Evolutionary conservation across 2,888 invertebrate genomes (phyloP).

Genomic region (Agrochola lychnidis): DNA sequence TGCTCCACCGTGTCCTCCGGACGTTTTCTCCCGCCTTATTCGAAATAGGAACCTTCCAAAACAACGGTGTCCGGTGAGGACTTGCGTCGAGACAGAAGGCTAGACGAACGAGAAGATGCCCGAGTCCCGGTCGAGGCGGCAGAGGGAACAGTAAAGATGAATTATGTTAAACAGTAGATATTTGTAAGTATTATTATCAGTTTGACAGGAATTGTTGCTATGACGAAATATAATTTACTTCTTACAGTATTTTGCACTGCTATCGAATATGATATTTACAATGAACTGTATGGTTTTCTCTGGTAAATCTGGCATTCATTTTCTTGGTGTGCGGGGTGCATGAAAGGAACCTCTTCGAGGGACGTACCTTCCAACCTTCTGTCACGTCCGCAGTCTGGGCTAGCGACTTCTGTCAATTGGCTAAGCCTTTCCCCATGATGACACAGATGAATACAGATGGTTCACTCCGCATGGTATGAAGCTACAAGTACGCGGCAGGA

Average conservation of each 20-base stretch:
- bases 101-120: neutral
- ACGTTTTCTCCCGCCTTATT: no score
- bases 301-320: neutral
- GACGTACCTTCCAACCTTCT: neutral
- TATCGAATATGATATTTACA: slow-evolving; percentile 12
- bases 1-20: no score
- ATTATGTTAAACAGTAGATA: neutral
- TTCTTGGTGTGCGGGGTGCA: neutral
- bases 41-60: no score
- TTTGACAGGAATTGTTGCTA: slow-evolving; percentile 4
- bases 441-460: no score
- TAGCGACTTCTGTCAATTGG: neutral
- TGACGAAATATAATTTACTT: neutral
- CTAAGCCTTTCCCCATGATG: neutral
- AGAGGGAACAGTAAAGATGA: neutral
- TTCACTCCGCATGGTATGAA: no score
- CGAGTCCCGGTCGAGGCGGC: neutral
- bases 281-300: neutral
- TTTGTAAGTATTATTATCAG: neutral
- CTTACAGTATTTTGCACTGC: neutral
- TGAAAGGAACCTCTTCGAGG: neutral
- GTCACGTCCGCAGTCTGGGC: neutral
- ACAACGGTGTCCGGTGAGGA: no score
- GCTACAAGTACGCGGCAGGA: no score
- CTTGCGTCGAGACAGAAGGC: no score